These are phyloP conservation scores for Bombylius discolor DNA, from an alignment of 2,888 invertebrate species.

Conservation along the genomic window DNA sequence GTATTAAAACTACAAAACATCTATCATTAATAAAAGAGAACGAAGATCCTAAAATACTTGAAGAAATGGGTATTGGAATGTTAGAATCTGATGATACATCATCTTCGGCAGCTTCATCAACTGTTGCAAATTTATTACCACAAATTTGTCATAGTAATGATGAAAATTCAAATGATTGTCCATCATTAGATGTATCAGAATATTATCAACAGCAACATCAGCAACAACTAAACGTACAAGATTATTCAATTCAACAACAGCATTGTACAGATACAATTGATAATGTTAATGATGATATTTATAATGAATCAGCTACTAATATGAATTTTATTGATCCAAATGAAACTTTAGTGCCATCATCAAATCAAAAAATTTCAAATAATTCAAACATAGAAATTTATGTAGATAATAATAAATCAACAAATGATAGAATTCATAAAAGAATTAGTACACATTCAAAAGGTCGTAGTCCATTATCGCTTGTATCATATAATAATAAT, in stretches of 20 bases:
- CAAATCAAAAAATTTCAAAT: slow-evolving; percentile 5
- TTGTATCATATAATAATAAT: slow-evolving; percentile 30
- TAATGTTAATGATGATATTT: background rate
- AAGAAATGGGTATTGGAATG: slow-evolving; percentile 49
- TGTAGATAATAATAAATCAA: slow-evolving; percentile 8
- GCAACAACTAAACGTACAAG: background rate
- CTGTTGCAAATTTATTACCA: slow-evolving; percentile 20
- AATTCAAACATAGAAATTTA: slow-evolving; percentile 24
- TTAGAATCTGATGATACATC: slow-evolving; percentile 41
- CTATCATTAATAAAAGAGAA: slow-evolving; percentile 15
- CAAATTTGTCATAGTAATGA: slow-evolving; percentile 24
- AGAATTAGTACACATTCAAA: slow-evolving; percentile 23
- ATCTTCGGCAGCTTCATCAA: slow-evolving; percentile 22
- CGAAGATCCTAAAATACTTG: slow-evolving; percentile 26
- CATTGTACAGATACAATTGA: background rate
- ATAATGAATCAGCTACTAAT: background rate
- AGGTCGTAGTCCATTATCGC: slow-evolving; percentile 30
- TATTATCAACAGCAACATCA: background rate
- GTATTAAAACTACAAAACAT: slow-evolving; percentile 4
- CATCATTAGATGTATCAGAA: slow-evolving; percentile 24
- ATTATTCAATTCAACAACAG: background rate
- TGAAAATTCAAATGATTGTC: slow-evolving; percentile 30
- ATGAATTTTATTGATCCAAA: slow-evolving; percentile 18
- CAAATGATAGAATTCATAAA: slow-evolving; percentile 16
- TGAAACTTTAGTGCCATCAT: slow-evolving; percentile 14